Evolutionary conservation across 1,140 invertebrate species (phyloP).

Genomic region (Trichonephila clavipes): DNA sequence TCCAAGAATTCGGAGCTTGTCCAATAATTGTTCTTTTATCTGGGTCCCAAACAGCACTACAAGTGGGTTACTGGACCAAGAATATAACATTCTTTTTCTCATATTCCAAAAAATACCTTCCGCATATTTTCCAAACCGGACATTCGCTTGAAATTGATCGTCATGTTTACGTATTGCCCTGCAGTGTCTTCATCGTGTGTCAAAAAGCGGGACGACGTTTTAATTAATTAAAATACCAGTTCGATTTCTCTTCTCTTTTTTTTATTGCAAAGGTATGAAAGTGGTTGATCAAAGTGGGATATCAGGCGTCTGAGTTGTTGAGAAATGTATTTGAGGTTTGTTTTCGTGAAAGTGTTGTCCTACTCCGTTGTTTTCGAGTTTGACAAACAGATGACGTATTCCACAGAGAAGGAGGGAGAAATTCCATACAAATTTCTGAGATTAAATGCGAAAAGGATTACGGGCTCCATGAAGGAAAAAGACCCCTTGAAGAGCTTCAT

Average conservation of each 20-base stretch:
- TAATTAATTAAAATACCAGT: slow-evolving; percentile 55
- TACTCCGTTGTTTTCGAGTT: background rate
- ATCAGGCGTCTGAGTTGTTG: background rate
- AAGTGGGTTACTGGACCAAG: slow-evolving; percentile 57
- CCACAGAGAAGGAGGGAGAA: too few species aligned
- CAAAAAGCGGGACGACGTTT: slow-evolving; percentile 21
- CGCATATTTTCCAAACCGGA: slow-evolving; percentile 64
- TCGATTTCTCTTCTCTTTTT: slow-evolving; percentile 7
- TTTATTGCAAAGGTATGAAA: background rate
- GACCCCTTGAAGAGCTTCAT: too few species aligned
- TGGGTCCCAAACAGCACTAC: background rate
- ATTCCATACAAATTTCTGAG: too few species aligned
- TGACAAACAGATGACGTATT: too few species aligned
- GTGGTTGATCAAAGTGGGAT: background rate
- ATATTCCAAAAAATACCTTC: slow-evolving; percentile 37
- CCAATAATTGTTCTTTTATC: slow-evolving; percentile 6
- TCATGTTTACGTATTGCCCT: slow-evolving; percentile 42
- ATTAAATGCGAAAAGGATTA: too few species aligned
- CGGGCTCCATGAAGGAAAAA: too few species aligned
- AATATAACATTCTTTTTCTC: slow-evolving; percentile 27
- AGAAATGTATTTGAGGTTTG: slow-evolving; percentile 6
- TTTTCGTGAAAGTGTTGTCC: slow-evolving; percentile 1
- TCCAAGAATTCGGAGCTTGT: background rate
- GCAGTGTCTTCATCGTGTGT: background rate
- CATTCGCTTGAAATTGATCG: slow-evolving; percentile 21